Evolutionary conservation across 2,113 vertebrate species (phyloP).

Genomic region (Tretioscincus oriximinensis): DNA sequence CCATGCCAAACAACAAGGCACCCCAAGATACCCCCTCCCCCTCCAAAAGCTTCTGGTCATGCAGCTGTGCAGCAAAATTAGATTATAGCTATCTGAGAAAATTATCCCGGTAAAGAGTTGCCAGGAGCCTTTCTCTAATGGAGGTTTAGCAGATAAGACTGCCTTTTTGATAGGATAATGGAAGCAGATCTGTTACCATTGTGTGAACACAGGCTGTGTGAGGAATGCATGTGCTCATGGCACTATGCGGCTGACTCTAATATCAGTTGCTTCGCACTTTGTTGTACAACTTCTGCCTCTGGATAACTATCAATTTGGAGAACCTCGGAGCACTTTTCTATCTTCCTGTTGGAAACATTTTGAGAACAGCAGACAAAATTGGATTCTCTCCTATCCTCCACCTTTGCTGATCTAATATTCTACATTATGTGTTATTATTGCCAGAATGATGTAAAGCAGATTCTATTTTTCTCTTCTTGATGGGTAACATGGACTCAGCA

Average conservation of each 20-base stretch:
- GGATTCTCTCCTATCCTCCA: constrained; percentile 36
- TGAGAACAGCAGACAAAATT: constrained; percentile 1
- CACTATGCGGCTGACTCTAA: fast-evolving
- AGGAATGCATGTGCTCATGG: constrained; percentile 33
- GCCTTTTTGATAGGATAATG: constrained; percentile 47
- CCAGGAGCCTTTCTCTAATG: constrained; percentile 69
- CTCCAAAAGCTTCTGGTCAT: constrained; percentile 64
- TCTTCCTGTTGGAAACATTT: constrained; percentile 36
- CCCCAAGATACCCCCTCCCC: constrained; percentile 56
- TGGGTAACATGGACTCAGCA: constrained; percentile 1
- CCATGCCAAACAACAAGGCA: constrained; percentile 61
- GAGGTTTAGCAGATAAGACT: constrained; percentile 62
- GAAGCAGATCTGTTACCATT: constrained; percentile 55
- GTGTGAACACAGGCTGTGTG: constrained; percentile 51
- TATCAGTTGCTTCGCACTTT: constrained; percentile 21
- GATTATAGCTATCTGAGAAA: constrained; percentile 71
- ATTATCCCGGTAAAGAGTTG: constrained; percentile 64
- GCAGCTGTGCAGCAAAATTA: constrained; percentile 68
- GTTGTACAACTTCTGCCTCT: background rate
- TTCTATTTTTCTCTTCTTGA: constrained; percentile 34
- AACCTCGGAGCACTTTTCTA: constrained; percentile 12
- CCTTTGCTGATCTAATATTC: constrained; percentile 46
- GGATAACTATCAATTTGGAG: constrained; percentile 42
- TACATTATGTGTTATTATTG: constrained; percentile 11
- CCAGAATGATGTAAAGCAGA: constrained; percentile 42